phyloP scores from a whole-genome alignment of 2,113 vertebrate species.

The Nymphicus hollandicus region DNA sequence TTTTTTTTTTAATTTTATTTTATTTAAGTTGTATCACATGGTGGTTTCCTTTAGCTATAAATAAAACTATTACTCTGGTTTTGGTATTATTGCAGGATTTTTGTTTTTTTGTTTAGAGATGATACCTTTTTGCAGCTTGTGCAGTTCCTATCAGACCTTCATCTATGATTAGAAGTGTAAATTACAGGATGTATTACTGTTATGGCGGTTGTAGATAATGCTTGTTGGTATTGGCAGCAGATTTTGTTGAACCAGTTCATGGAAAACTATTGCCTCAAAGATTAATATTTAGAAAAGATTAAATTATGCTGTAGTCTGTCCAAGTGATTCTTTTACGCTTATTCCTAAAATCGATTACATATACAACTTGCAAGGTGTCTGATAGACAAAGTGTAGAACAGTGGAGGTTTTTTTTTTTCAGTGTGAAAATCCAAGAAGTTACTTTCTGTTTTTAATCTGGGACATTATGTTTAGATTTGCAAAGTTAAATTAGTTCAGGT shows the following conservation, averaged over 20 bases:
- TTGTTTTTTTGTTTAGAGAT: neutral
- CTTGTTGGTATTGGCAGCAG: neutral
- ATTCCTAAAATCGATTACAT: neutral
- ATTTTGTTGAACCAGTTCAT: neutral
- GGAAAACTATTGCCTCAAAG: neutral
- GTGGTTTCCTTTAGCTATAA: neutral
- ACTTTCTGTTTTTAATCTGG: neutral
- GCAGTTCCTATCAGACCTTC: neutral
- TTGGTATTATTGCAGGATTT: neutral
- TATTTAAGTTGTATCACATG: neutral
- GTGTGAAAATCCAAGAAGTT: neutral
- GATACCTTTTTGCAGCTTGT: neutral
- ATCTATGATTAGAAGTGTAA: neutral
- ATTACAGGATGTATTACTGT: neutral
- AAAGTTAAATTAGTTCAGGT: neutral
- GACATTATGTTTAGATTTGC: neutral
- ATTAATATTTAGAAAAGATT: neutral
- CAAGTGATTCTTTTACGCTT: neutral
- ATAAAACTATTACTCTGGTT: neutral
- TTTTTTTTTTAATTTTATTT: neutral
- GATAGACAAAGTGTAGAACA: neutral
- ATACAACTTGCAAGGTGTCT: neutral
- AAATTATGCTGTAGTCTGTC: neutral
- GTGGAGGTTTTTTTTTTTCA: neutral
- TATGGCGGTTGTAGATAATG: neutral